phyloP scores from a whole-genome alignment of 2,113 vertebrate species.

The zebrafish (Danio rerio) region GRCz12tu NC_133183.1:62821501-62822000 shows the following conservation, averaged over 20 bases:
- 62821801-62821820: constrained; percentile 29
- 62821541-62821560: too few relatives aligned
- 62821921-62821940: constrained; percentile 74
- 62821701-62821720: too few relatives aligned
- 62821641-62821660: too few relatives aligned
- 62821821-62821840: constrained; percentile 16
- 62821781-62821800: constrained; percentile 20
- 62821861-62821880: constrained; percentile 63
- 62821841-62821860: constrained; percentile 63
- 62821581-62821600: too few relatives aligned
- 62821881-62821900: constrained; percentile 57
- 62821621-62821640: too few relatives aligned
- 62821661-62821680: too few relatives aligned
- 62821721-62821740: background rate
- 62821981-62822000: constrained; percentile 56
- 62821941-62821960: constrained; percentile 66
- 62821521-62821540: too few relatives aligned
- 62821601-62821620: too few relatives aligned
- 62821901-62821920: constrained; percentile 58
- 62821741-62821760: background rate
- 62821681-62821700: too few relatives aligned
- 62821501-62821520: too few relatives aligned
- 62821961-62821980: constrained; percentile 64
- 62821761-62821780: background rate
- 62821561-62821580: too few relatives aligned